A percentile compares a stretch with the other conserved stretches of the same genome.
phyloP scores from a whole-genome alignment of 2,888 invertebrate genomes.

The Calameuta idolon region DNA sequence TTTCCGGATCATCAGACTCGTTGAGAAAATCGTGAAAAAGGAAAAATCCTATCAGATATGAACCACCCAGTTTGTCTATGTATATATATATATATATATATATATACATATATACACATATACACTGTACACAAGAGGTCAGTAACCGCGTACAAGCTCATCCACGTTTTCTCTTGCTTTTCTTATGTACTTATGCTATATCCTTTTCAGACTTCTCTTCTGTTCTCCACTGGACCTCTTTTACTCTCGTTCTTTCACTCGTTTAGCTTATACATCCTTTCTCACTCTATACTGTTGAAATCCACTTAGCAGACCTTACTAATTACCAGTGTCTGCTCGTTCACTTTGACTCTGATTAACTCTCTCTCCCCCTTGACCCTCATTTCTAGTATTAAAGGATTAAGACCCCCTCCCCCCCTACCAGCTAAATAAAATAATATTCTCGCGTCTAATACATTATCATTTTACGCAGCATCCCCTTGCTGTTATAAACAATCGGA shows the following conservation, averaged over 20 bases:
- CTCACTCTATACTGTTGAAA: constrained; percentile 27
- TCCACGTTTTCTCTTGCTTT: background rate
- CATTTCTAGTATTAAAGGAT: constrained; percentile 1
- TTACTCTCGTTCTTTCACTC: background rate
- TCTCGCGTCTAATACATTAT: background rate
- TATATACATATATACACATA: too few species aligned
- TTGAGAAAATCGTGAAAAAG: background rate
- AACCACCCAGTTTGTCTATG: background rate
- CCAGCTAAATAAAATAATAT: background rate
- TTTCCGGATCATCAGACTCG: constrained; percentile 3
- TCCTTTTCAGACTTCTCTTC: background rate
- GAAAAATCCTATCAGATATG: background rate
- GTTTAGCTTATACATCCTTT: background rate
- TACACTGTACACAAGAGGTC: background rate
- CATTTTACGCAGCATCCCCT: background rate
- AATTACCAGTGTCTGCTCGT: constrained; percentile 54
- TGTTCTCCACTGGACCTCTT: background rate
- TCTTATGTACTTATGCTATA: background rate
- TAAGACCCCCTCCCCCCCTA: background rate
- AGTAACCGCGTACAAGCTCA: background rate
- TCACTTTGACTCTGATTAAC: constrained; percentile 59
- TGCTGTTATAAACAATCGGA: background rate
- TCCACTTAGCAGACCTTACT: constrained; percentile 52
- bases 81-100: background rate
- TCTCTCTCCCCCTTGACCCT: constrained; percentile 28